These are phyloP conservation scores for Plebejus anna DNA, from an alignment of 2,888 invertebrate genomes.

Conservation along the genomic window DNA sequence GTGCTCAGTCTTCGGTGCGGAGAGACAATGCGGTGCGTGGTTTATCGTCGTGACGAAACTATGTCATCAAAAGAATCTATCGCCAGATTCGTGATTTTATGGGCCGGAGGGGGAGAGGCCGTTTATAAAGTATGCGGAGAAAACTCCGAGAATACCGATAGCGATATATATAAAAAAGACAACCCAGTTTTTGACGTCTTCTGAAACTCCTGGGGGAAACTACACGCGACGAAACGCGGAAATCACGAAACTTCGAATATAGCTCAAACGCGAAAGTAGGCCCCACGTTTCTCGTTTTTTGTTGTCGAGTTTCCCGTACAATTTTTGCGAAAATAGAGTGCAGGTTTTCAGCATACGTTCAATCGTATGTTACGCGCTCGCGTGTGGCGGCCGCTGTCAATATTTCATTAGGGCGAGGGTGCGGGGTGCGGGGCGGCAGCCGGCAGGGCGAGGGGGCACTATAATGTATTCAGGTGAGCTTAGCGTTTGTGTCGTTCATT, in stretches of 20 bases:
- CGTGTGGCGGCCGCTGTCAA: background rate
- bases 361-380: background rate
- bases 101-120: background rate
- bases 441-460: background rate
- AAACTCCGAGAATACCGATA: background rate
- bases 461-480: conserved; percentile 21
- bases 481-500: conserved; percentile 22
- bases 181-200: conserved; percentile 10
- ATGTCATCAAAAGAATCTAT: background rate
- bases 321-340: background rate
- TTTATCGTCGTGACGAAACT: background rate
- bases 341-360: background rate
- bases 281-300: background rate
- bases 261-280: conserved; percentile 8
- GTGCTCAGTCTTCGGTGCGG: background rate
- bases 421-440: background rate
- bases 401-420: background rate
- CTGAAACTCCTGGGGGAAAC: conserved; percentile 6
- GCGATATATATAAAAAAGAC: background rate
- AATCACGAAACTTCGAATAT: conserved; percentile 1
- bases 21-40: background rate
- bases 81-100: background rate
- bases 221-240: background rate
- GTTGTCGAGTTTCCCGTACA: background rate
- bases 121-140: background rate